phyloP scores from a whole-genome alignment of 2,888 invertebrate genomes.

The Heteromyza rotundicornis region DNA sequence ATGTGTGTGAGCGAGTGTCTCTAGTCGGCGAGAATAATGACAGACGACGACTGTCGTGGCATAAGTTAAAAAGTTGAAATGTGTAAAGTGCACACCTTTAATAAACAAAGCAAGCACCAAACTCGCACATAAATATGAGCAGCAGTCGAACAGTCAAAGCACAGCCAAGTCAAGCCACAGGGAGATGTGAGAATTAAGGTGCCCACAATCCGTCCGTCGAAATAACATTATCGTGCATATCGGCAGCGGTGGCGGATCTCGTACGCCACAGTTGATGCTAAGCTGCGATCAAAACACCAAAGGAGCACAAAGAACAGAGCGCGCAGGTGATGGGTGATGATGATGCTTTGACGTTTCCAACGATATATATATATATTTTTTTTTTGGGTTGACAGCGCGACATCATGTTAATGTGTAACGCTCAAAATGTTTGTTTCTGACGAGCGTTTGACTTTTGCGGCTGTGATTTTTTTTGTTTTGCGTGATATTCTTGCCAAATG shows the following conservation, averaged over 20 bases:
- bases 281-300: background rate
- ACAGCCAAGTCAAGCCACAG: too few relatives aligned
- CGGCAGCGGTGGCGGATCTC: background rate
- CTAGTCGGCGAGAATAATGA: too few relatives aligned
- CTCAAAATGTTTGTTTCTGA: conserved; percentile 15
- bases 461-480: background rate
- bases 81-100: conserved; percentile 27
- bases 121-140: background rate
- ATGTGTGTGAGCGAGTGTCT: conserved; percentile 3
- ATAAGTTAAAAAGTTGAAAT: conserved; percentile 3
- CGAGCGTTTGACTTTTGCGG: background rate
- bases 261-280: background rate
- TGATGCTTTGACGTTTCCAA: conserved; percentile 23
- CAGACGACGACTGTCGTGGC: background rate
- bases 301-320: background rate
- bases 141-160: background rate
- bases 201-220: conserved; percentile 11
- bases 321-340: too few relatives aligned
- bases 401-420: conserved; percentile 18
- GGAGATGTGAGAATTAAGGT: background rate
- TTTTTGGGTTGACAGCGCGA: conserved; percentile 18
- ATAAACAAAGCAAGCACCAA: conserved; percentile 28
- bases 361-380: too few relatives aligned
- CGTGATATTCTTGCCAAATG: background rate
- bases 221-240: conserved; percentile 21